These are phyloP conservation scores for Osmoderma eremita DNA, from an alignment of 2,888 invertebrate genomes.

Conservation along the genomic window DNA sequence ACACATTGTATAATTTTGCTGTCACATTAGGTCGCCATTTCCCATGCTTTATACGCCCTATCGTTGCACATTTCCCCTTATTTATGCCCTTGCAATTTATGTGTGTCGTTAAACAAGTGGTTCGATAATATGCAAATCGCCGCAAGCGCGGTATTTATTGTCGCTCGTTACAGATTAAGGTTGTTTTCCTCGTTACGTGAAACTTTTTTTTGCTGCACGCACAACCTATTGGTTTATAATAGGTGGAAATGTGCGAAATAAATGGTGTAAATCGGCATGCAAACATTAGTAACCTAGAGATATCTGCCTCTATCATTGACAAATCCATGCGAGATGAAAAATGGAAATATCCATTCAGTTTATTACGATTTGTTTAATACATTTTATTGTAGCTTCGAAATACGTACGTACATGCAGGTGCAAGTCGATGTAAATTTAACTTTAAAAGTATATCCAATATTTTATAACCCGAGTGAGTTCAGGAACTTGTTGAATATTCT, in stretches of 20 bases:
- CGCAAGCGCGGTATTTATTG: constrained; percentile 18
- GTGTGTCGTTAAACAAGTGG: constrained; percentile 18
- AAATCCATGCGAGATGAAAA: no score
- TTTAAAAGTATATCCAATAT: constrained; percentile 24
- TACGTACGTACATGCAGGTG: no score
- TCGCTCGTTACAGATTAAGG: constrained; percentile 17
- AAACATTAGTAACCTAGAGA: no score
- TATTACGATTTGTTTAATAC: no score
- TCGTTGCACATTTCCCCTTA: constrained; percentile 30
- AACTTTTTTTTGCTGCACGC: constrained; percentile 9
- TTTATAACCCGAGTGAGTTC: constrained; percentile 23
- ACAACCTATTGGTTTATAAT: constrained; percentile 18
- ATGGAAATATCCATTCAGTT: no score
- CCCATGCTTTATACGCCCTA: background rate
- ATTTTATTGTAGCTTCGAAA: no score
- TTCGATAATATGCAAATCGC: constrained; percentile 31
- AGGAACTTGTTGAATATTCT: constrained; percentile 34
- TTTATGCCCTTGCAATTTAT: constrained; percentile 31
- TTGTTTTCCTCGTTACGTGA: constrained; percentile 21
- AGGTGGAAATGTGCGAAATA: constrained; percentile 15
- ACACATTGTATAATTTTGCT: constrained; percentile 21
- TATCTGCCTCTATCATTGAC: no score
- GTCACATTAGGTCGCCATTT: constrained; percentile 13
- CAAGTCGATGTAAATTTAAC: background rate
- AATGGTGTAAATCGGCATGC: background rate